Percentiles rank a stretch among this genome's conserved stretches.
Conservation (phyloP, 2,113 vertebrate species). For the Riparia riparia region DNA sequence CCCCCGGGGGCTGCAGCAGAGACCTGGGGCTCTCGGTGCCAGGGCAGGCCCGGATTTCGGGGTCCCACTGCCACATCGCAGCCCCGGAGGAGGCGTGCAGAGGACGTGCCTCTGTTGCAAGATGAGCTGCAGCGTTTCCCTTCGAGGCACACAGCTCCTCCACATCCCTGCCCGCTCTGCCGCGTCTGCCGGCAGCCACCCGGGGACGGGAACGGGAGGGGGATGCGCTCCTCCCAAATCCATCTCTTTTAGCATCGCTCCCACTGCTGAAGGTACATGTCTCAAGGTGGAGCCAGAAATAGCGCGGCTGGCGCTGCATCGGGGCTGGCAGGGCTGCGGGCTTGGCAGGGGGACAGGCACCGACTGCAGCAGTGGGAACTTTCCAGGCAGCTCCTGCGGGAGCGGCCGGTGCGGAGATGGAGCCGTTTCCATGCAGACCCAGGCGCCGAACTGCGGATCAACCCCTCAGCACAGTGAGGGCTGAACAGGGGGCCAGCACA, state of each 20-base stretch:
- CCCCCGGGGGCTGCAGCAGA: accelerated
- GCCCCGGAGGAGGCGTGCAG: not conserved
- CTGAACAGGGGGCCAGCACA: accelerated
- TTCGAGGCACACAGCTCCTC: not conserved
- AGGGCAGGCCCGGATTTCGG: not conserved
- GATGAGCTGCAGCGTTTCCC: not conserved
- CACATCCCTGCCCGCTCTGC: not conserved
- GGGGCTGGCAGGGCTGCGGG: conserved; percentile 52
- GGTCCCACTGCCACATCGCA: not conserved
- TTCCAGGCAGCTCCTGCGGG: conserved; percentile 9
- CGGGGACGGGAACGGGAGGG: not conserved
- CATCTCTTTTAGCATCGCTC: not conserved
- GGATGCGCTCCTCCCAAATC: not conserved
- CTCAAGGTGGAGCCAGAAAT: conserved; percentile 72
- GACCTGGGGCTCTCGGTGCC: not conserved
- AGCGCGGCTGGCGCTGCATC: conserved; percentile 32
- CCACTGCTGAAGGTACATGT: conserved; percentile 16
- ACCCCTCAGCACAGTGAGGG: no score
- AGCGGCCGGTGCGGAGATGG: not conserved
- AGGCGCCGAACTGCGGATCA: accelerated
- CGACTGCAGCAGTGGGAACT: conserved; percentile 56
- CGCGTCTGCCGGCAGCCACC: not conserved
- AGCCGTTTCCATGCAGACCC: not conserved
- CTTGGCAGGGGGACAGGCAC: conserved; percentile 56
- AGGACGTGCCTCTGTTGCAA: not conserved